These are phyloP conservation scores for Tyrannus savana DNA, from an alignment of 2,113 vertebrate species.

Conservation along the genomic window DNA sequence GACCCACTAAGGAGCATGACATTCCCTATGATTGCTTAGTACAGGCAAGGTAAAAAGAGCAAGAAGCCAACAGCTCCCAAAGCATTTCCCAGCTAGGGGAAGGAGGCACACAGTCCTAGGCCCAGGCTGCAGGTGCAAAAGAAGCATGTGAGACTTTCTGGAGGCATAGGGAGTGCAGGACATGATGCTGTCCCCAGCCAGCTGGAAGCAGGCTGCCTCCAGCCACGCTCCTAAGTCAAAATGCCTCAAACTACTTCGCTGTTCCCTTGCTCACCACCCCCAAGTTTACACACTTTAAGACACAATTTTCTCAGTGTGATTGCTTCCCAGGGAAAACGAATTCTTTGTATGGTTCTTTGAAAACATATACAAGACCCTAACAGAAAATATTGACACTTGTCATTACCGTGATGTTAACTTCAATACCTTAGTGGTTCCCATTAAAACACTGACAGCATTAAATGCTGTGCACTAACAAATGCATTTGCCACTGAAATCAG, in stretches of 20 bases:
- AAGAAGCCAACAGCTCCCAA: not conserved
- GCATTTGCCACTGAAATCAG: not conserved
- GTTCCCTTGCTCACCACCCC: not conserved
- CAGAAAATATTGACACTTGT: not conserved
- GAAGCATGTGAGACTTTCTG: rapidly evolving
- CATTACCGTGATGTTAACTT: not conserved
- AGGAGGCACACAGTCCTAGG: not conserved
- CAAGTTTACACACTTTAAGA: not conserved
- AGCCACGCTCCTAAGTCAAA: not conserved
- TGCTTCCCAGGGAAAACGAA: not conserved
- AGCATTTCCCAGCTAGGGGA: not conserved
- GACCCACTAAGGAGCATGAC: not conserved
- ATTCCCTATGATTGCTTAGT: rapidly evolving
- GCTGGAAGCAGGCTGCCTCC: not conserved
- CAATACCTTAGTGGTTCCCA: not conserved
- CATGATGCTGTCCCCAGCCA: not conserved
- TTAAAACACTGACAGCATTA: not conserved
- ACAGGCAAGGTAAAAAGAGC: rapidly evolving
- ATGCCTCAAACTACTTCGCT: not conserved
- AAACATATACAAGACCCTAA: not conserved
- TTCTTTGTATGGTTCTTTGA: not conserved
- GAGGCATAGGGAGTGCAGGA: not conserved
- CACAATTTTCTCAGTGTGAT: not conserved
- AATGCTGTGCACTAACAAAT: not conserved
- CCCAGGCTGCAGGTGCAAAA: not conserved